Base-by-base conservation (phyloP, 2,888 invertebrate genomes). In the Patella ulyssiponensis region DNA sequence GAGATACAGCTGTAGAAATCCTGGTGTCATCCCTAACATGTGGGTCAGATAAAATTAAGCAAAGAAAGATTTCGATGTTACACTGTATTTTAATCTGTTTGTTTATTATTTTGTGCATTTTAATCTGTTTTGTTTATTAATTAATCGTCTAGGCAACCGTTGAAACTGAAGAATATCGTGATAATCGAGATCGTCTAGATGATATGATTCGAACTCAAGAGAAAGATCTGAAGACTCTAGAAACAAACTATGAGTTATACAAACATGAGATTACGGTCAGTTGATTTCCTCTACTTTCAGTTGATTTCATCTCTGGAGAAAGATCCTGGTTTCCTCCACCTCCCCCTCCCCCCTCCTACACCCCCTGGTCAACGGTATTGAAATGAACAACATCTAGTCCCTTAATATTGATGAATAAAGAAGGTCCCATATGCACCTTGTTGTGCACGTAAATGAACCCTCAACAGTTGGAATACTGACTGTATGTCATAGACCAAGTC, bases 121-220 rank as follows among this genome's bases (percentile, higher is more conserved):
- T 20, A 44, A 58, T 77, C 71, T 71, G 23, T 70, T 11, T 54
- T 71, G 15, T 17, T 20, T 56, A 23, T 15, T 33, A 56, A 23
- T 75, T 64, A 51, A 33, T 78, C 44, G 44, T 80, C 15, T 77
- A 88, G 87, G 33, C 83, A 52, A 81, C 84, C 77, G 74, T 76
- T 44, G 84, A 87, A 76, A 77, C 83, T 64, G 85, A 86, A 73
- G 82, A 83, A 54, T 85, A 84, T 69, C 81, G 87, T 71, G 81
- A 82, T 2, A 89, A 86, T 73, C 89, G 89, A 77, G 84, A 84
- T 51, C 87, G 88, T 73, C 87, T 95, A 1, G 93, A 94, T 77
- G 93, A 93, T 1, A 87, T 89, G 20, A 86, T 92, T 0, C 86
- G 87, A n/a, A 86, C 86, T 54, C 82, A 92, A 56, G 88, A 87